phyloP scores from a whole-genome alignment of 2,888 invertebrate genomes.

The Apamea anceps region DNA sequence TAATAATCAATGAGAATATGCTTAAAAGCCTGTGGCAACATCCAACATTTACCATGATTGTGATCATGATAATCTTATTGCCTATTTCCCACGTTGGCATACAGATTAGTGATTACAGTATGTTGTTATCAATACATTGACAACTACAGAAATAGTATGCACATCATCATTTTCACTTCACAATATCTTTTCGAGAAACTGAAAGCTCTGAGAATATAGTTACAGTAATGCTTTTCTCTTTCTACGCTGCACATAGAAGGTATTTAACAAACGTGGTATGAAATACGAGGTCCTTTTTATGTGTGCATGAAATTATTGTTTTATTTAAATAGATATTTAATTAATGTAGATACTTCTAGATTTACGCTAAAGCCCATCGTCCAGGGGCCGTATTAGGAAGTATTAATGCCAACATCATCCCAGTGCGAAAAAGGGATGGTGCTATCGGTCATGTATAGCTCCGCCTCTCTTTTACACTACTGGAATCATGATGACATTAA shows the following conservation, averaged over 20 bases:
- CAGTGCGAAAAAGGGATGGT: too few species aligned
- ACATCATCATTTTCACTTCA: constrained; percentile 33
- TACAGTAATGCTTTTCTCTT: constrained; percentile 74
- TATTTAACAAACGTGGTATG: constrained; percentile 64
- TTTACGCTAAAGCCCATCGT: background rate
- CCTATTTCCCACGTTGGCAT: too few species aligned
- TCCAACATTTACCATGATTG: background rate
- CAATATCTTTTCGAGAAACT: constrained; percentile 61
- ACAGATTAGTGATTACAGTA: background rate
- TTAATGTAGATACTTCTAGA: constrained; percentile 24
- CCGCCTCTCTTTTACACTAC: too few species aligned
- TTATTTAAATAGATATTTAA: constrained; percentile 8
- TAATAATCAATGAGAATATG: background rate
- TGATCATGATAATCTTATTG: background rate
- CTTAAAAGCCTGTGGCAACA: background rate
- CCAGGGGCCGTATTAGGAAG: background rate
- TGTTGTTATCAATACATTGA: background rate
- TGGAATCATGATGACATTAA: too few species aligned
- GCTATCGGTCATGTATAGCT: too few species aligned
- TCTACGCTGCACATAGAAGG: constrained; percentile 64
- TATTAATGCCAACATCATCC: too few species aligned
- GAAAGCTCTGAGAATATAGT: constrained; percentile 74
- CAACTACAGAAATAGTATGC: background rate
- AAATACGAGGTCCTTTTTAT: constrained; percentile 22
- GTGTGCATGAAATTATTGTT: constrained; percentile 56